Base-by-base conservation (phyloP, 2,888 invertebrate genomes). In the Acanthosoma haemorrhoidale region DNA sequence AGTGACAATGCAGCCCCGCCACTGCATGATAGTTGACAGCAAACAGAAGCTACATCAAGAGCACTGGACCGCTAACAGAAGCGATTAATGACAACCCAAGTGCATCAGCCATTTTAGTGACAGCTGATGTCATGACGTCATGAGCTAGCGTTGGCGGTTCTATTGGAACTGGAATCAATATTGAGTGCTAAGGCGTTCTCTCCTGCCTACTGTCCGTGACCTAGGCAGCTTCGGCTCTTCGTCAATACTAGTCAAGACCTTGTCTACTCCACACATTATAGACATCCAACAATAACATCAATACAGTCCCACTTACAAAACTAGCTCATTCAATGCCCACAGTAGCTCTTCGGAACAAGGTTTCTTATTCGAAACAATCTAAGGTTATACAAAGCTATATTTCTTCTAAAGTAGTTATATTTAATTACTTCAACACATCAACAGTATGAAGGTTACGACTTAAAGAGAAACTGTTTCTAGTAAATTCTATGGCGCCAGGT, bases 51-150 rank as follows among this genome's bases (percentile, higher is more conserved):
- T 51, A 51, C 51, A 51, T 51, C 8, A 51, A 51, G 51, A 6
- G n/a, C 21, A 29, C 25, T 25, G n/a, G 21, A 51, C 25, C n/a
- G 4, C 51, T 25, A 51, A 51, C 51, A n/a, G n/a, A 51, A 51
- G 25, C n/a, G 51, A n/a, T 25, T 21, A 51, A 51, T 51, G 29
- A 51, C 51, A 51, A 25, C 51, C 51, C 51, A 51, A 51, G 51
- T 51, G 25, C 51, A 51, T 25, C 51, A 51, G 51, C 51, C 51
- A 51, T 51, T 51, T 51, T 51, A 51, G 25, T 51, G 51, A 51
- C 51, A 51, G 51, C 51, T 51, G 51, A 51, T 51, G 21, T 25
- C 1, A 25, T 51, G 51, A 51, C 51, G 51, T 51, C 51, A 51
- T 4, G 25, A n/a, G 13, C 51, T 25, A 51, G 51, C 29, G 51